phyloP scores from a whole-genome alignment of 2,888 invertebrate species.

The Phalangium opilio region DNA sequence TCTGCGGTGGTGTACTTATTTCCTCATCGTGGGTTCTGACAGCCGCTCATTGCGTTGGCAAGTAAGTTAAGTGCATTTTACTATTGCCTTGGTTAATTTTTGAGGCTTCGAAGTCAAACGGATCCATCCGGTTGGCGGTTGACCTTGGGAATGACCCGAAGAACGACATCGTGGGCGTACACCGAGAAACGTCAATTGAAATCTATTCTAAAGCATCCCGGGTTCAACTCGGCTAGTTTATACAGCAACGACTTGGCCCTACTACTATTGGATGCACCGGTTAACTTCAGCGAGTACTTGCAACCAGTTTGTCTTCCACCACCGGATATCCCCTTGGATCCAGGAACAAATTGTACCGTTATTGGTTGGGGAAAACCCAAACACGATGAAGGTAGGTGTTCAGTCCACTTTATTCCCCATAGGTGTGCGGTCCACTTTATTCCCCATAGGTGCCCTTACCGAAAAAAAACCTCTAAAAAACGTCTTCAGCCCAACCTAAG shows the following conservation, averaged over 20 bases:
- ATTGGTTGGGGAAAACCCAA: slow-evolving; percentile 22
- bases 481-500: too few species aligned
- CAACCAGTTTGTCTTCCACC: slow-evolving; percentile 21
- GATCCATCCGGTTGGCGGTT: slow-evolving; percentile 20
- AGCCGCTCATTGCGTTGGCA: slow-evolving; percentile 23
- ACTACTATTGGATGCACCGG: slow-evolving; percentile 16
- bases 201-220: slow-evolving; percentile 18
- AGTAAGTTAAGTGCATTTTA: too few species aligned
- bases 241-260: slow-evolving; percentile 22
- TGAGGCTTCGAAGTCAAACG: too few species aligned
- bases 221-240: slow-evolving; percentile 17
- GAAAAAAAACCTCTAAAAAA: too few species aligned
- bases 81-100: too few species aligned
- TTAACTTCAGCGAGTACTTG: slow-evolving; percentile 20
- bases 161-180: slow-evolving; percentile 19
- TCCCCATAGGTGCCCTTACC: too few species aligned
- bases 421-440: too few species aligned
- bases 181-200: slow-evolving; percentile 17
- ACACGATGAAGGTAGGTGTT: slow-evolving; percentile 21
- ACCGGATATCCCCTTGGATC: slow-evolving; percentile 24
- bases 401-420: too few species aligned
- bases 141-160: slow-evolving; percentile 21
- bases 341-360: slow-evolving; percentile 28
- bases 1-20: slow-evolving; percentile 22
- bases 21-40: slow-evolving; percentile 21